Evolutionary conservation across 2,797 vertebrate genomes (phyloP).

Genomic region (Danio aesculapii): DNA sequence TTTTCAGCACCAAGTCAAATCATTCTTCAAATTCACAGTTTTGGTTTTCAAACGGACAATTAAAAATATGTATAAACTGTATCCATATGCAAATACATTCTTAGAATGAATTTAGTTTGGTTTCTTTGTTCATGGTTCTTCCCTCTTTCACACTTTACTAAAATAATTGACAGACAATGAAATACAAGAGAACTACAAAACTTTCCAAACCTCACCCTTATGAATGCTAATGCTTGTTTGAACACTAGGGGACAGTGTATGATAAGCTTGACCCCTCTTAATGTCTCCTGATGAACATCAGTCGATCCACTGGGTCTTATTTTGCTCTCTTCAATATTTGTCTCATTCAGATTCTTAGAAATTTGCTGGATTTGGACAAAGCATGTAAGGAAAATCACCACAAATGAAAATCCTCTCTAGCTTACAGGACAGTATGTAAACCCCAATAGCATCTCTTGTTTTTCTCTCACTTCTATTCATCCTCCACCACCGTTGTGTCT

Average conservation of each 20-base stretch:
- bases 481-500: constrained; percentile 19
- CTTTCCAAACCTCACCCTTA: neutral
- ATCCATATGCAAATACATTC: no score
- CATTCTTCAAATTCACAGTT: no score
- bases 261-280: constrained; percentile 39
- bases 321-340: neutral
- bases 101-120: no score
- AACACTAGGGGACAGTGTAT: constrained; percentile 70
- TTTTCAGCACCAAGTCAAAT: no score
- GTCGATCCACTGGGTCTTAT: neutral
- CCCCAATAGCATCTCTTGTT: neutral
- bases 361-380: neutral
- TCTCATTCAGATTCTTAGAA: neutral
- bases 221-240: neutral
- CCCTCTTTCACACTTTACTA: no score
- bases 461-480: neutral
- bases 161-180: no score
- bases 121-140: no score
- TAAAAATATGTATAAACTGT: no score
- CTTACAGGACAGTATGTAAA: neutral
- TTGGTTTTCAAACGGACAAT: no score
- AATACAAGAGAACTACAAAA: neutral
- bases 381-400: neutral
- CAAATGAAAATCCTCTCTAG: neutral
- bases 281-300: neutral